A percentile compares a stretch with the other conserved stretches of the same genome.
Evolutionary conservation across 2,888 invertebrate genomes (phyloP).

Genomic region (Caenorhabditis sp.): DNA sequence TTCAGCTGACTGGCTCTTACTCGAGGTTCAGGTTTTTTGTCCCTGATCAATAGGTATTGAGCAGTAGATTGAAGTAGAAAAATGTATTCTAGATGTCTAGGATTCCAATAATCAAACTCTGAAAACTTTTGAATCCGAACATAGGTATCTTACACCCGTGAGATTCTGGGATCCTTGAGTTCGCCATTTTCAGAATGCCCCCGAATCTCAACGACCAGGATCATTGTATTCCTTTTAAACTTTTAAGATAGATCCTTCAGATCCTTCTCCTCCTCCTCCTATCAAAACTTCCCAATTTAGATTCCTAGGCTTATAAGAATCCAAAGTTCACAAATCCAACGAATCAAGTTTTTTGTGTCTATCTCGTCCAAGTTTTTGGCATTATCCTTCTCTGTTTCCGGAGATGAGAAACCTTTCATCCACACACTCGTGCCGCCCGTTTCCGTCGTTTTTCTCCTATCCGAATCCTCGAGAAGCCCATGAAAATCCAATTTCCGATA

Average conservation of each 20-base stretch:
- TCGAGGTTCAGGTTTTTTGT: not conserved
- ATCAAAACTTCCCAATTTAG: not conserved
- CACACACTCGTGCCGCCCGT: constrained; percentile 42
- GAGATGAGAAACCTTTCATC: constrained; percentile 5
- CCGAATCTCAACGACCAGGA: no score
- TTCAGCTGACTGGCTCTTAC: not conserved
- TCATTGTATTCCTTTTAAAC: no score
- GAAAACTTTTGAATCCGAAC: no score
- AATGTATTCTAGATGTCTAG: no score
- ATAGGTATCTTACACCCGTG: no score
- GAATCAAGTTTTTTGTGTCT: not conserved
- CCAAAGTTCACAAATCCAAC: not conserved
- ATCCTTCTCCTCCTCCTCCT: no score
- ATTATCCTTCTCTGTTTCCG: not conserved
- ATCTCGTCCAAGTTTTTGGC: not conserved
- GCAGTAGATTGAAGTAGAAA: no score
- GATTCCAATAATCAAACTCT: no score
- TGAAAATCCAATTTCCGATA: constrained; percentile 54
- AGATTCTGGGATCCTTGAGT: no score
- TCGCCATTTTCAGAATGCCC: no score
- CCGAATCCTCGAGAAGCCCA: constrained; percentile 27
- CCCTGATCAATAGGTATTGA: not conserved
- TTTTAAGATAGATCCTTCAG: no score
- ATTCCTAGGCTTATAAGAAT: not conserved
- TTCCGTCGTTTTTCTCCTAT: constrained; percentile 7